Evolutionary conservation across 1,140 invertebrate species (phyloP).

Genomic region (Sycobia sp.): DNA sequence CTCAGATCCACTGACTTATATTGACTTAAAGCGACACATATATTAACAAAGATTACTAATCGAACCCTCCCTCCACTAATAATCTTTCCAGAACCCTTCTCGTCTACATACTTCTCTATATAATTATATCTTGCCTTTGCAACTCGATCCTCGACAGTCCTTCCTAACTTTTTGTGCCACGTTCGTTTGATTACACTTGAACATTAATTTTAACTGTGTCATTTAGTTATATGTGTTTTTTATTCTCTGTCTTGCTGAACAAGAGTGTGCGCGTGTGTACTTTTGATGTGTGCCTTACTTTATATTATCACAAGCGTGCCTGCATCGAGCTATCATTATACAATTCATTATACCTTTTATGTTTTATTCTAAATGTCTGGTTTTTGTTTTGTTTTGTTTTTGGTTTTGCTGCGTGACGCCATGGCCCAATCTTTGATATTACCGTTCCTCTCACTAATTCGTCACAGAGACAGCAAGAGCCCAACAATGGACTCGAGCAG

Average conservation of each 20-base stretch:
- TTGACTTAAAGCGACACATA: too few species aligned
- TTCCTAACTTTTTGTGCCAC: slow-evolving; percentile 21
- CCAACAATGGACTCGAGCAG: too few species aligned
- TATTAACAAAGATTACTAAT: too few species aligned
- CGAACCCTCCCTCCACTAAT: too few species aligned
- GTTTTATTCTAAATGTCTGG: neutral
- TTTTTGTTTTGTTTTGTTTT: neutral
- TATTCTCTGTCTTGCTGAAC: slow-evolving; percentile 24
- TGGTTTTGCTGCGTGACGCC: slow-evolving; percentile 6
- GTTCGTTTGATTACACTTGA: slow-evolving; percentile 13
- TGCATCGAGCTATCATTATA: slow-evolving; percentile 3
- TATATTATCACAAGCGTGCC: slow-evolving; percentile 11
- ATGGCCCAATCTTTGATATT: slow-evolving; percentile 1
- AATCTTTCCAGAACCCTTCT: too few species aligned
- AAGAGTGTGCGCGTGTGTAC: slow-evolving; percentile 6
- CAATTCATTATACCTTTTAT: neutral
- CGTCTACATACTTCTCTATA: too few species aligned
- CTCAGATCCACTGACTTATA: too few species aligned
- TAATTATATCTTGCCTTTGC: too few species aligned
- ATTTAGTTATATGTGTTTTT: slow-evolving; percentile 26
- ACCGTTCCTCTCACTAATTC: slow-evolving; percentile 6
- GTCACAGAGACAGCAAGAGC: neutral
- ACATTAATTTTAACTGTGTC: slow-evolving; percentile 12
- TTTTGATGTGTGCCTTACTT: slow-evolving; percentile 14
- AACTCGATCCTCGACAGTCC: too few species aligned